phyloP scores from a whole-genome alignment of 2,113 vertebrate genomes.

The Xenopus tropicalis region UCB_Xtro_10.0 CM004447.2:50253501-50254000 shows the following conservation, averaged over 20 bases:
- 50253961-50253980: too few relatives aligned
- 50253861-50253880: not conserved
- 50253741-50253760: conserved; percentile 52
- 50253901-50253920: not conserved
- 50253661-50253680: conserved; percentile 56
- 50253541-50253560: conserved; percentile 69
- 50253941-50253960: not conserved
- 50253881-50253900: not conserved
- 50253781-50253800: conserved; percentile 48
- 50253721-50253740: conserved; percentile 52
- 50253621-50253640: conserved; percentile 52
- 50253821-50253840: not conserved
- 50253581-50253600: conserved; percentile 58
- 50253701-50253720: conserved; percentile 62
- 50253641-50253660: conserved; percentile 55
- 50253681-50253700: conserved; percentile 46
- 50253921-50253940: too few relatives aligned
- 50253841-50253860: not conserved
- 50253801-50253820: conserved; percentile 20
- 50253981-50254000: too few relatives aligned
- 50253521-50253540: conserved; percentile 71
- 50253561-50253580: conserved; percentile 68
- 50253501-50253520: conserved; percentile 68
- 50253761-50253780: conserved; percentile 38
- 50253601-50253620: conserved; percentile 53